A percentile compares a stretch with the other conserved stretches of the same genome.
Evolutionary conservation across 2,888 invertebrate genomes (phyloP).

Genomic region (Drosophila diplacantha): DNA sequence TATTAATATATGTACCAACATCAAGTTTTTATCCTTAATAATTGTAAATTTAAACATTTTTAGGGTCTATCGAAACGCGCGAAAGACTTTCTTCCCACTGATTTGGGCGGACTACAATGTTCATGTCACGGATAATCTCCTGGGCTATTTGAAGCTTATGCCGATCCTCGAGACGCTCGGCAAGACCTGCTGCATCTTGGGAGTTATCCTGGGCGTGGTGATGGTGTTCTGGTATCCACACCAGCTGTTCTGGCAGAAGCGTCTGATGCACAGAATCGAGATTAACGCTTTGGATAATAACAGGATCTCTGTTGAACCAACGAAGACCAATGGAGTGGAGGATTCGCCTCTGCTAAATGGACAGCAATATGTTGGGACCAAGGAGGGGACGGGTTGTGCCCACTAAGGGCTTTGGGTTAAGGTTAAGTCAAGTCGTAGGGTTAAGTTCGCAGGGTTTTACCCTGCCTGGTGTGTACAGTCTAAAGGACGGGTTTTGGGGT

Average conservation of each 20-base stretch:
- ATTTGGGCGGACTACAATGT: slow-evolving; percentile 69
- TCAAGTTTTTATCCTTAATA: neutral
- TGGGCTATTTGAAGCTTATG: slow-evolving; percentile 54
- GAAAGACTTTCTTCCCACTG: slow-evolving; percentile 62
- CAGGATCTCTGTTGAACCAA: slow-evolving; percentile 38
- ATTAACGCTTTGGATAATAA: slow-evolving; percentile 50
- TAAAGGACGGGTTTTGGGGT: neutral
- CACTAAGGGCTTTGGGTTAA: slow-evolving; percentile 31
- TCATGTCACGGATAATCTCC: slow-evolving; percentile 55
- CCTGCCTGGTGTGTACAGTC: slow-evolving; percentile 22
- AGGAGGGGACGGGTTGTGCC: slow-evolving; percentile 12
- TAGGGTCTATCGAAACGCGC: slow-evolving; percentile 60
- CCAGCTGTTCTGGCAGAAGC: slow-evolving; percentile 49
- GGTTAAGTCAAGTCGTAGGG: slow-evolving; percentile 18
- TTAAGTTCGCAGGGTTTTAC: slow-evolving; percentile 19
- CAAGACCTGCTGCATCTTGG: slow-evolving; percentile 46
- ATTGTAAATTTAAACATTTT: neutral
- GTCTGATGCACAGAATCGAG: slow-evolving; percentile 62
- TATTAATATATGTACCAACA: neutral
- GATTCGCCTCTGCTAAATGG: slow-evolving; percentile 59
- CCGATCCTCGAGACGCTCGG: slow-evolving; percentile 42
- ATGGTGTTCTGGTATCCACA: slow-evolving; percentile 65
- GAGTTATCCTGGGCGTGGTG: slow-evolving; percentile 49
- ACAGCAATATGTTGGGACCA: slow-evolving; percentile 37
- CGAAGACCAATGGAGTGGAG: slow-evolving; percentile 37